Evolutionary conservation across 2,113 vertebrate species (phyloP).

Genomic region (Gambusia affinis): DNA sequence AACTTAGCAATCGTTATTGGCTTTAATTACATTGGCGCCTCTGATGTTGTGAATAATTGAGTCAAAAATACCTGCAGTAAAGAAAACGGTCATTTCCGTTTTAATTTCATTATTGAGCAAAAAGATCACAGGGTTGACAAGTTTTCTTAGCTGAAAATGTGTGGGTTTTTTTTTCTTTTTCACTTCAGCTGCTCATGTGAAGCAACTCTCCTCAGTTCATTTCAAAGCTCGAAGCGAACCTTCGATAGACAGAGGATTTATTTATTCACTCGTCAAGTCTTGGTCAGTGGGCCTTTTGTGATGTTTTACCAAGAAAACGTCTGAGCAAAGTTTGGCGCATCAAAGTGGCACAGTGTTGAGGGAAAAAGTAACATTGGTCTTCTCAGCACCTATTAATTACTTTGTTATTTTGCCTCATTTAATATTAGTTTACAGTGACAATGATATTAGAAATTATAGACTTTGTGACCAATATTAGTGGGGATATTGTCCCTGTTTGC

Average conservation of each 20-base stretch:
- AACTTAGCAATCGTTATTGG: slow-evolving; percentile 1
- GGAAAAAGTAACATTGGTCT: neutral
- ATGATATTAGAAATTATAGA: neutral
- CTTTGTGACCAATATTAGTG: neutral
- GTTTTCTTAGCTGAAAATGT: neutral
- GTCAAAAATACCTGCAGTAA: neutral
- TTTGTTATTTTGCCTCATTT: neutral
- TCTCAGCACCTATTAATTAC: neutral
- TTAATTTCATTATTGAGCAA: neutral
- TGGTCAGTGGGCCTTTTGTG: neutral
- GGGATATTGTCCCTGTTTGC: neutral
- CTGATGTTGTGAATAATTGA: neutral
- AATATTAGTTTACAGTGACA: neutral
- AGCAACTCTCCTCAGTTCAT: neutral
- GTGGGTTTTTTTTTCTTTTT: neutral
- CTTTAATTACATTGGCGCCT: neutral
- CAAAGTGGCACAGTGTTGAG: neutral
- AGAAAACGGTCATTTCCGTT: neutral
- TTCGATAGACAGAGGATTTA: neutral
- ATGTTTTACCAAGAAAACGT: slow-evolving; percentile 7
- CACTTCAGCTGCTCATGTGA: neutral
- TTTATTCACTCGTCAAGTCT: no score
- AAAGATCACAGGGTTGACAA: neutral
- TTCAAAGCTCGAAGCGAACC: slow-evolving; percentile 1
- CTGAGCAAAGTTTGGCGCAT: neutral